These are phyloP conservation scores for Thomomys bottae DNA, from an alignment of 2,113 vertebrate species.

Conservation along the genomic window DNA sequence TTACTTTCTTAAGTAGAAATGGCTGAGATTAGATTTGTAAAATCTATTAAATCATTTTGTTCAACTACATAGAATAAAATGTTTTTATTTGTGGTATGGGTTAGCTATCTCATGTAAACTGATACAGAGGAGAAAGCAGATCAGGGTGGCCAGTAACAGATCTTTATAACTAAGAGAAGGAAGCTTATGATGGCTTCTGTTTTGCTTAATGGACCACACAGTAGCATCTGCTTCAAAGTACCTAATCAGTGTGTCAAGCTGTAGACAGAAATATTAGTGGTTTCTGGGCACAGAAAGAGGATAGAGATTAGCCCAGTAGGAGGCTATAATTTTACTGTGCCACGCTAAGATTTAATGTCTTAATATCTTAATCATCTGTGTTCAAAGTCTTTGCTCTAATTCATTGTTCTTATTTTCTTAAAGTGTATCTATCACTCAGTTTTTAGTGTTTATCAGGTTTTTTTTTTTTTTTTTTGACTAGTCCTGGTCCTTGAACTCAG, in stretches of 20 bases:
- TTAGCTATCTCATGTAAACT: background rate
- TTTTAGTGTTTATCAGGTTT: constrained; percentile 30
- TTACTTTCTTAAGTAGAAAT: constrained; percentile 51
- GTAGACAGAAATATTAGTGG: background rate
- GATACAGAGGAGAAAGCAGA: background rate
- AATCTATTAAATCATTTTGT: constrained; percentile 43
- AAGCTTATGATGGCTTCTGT: background rate
- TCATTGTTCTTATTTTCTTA: constrained; percentile 18
- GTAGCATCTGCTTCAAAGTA: background rate
- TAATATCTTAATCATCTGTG: constrained; percentile 10
- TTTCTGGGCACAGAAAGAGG: background rate
- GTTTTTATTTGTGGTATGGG: constrained; percentile 7
- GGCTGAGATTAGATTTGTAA: constrained; percentile 26
- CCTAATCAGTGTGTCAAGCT: background rate
- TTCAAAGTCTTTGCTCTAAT: background rate
- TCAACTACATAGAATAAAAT: background rate
- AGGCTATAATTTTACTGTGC: background rate
- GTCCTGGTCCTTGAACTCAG: no score
- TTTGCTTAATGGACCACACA: background rate
- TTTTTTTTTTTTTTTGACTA: no score
- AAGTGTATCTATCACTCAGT: background rate
- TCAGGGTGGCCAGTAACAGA: background rate
- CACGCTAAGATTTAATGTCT: background rate
- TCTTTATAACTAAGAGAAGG: background rate
- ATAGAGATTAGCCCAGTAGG: background rate